These are phyloP conservation scores for Xestia rhomboidea DNA, from an alignment of 2,888 invertebrate genomes.

Conservation along the genomic window DNA sequence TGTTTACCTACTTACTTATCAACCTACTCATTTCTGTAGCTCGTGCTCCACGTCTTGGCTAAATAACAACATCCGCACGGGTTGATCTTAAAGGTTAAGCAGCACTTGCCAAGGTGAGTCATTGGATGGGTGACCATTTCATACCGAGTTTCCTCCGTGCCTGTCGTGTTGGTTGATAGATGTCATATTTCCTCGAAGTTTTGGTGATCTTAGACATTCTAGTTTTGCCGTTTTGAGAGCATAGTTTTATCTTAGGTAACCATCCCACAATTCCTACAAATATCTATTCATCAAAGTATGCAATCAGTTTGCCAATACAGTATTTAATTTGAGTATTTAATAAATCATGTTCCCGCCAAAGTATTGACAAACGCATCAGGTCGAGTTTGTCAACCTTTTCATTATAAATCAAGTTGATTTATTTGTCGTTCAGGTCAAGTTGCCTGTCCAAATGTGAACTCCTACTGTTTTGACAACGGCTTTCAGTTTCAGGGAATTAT, in stretches of 20 bases:
- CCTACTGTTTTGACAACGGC: constrained; percentile 17
- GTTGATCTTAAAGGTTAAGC: background rate
- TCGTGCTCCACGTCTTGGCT: background rate
- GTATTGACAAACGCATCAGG: constrained; percentile 43
- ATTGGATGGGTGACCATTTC: background rate
- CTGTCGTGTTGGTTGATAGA: too few relatives aligned
- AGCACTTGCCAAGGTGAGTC: background rate
- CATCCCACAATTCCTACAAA: background rate
- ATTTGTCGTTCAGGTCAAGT: constrained; percentile 33
- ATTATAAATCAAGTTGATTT: constrained; percentile 55
- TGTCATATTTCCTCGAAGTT: too few relatives aligned
- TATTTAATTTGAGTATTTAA: constrained; percentile 10
- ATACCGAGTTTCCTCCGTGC: background rate
- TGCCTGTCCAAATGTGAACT: constrained; percentile 1
- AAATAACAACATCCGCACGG: background rate
- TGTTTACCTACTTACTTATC: background rate
- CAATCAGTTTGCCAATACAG: background rate
- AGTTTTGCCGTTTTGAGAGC: too few relatives aligned
- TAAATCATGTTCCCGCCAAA: constrained; percentile 26
- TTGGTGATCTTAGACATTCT: too few relatives aligned
- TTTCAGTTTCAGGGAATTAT: background rate
- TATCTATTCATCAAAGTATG: background rate
- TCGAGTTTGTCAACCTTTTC: constrained; percentile 27
- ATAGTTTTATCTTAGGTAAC: background rate
- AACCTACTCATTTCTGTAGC: background rate